Conservation (phyloP, 2,113 vertebrate species). For the Odocoileus hemionus region DNA sequence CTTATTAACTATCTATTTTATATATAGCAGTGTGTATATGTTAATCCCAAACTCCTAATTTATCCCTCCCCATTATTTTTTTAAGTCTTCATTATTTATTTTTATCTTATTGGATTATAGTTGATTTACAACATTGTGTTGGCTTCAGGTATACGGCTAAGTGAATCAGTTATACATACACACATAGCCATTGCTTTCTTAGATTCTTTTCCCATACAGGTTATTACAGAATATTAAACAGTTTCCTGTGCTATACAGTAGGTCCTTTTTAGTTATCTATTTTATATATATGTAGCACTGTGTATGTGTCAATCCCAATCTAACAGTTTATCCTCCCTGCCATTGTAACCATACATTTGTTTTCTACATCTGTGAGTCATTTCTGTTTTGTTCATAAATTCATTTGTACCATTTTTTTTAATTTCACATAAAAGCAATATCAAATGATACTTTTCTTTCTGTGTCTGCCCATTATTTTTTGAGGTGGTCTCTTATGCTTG, state of each 20-base stretch:
- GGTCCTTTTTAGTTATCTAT: background rate
- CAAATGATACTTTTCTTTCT: background rate
- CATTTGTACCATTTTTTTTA: background rate
- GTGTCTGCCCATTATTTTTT: background rate
- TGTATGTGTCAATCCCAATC: background rate
- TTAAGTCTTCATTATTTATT: background rate
- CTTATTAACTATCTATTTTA: background rate
- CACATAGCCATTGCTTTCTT: background rate
- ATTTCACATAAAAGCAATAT: background rate
- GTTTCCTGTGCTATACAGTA: background rate
- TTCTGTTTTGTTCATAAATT: background rate
- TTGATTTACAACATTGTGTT: background rate
- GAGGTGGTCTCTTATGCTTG: background rate
- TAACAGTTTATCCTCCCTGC: background rate
- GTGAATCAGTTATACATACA: background rate
- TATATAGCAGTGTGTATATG: background rate
- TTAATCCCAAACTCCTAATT: background rate
- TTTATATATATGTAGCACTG: background rate
- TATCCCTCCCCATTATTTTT: background rate
- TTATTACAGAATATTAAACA: background rate
- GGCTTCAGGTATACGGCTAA: background rate
- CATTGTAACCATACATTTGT: background rate
- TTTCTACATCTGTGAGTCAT: background rate
- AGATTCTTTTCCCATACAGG: background rate
- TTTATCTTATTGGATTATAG: background rate